phyloP scores from a whole-genome alignment of 1,140 invertebrate genomes.

The Alviniconcha marisindica region DNA sequence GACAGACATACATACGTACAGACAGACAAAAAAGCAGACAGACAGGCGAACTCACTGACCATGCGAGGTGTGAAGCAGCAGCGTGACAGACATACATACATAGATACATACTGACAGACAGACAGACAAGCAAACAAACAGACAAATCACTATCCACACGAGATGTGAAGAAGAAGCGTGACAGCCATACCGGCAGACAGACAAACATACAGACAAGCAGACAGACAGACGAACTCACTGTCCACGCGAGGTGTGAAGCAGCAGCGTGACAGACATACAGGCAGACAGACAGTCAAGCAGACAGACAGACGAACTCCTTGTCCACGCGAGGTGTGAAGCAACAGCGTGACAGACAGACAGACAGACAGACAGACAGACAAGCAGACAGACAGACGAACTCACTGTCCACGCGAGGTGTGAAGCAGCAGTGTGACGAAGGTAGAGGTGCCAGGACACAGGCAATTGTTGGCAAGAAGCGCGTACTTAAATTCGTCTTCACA shows the following conservation, averaged over 20 bases:
- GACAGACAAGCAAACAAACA: neutral
- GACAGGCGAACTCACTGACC: constrained; percentile 30
- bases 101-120: neutral
- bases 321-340: too few relatives aligned
- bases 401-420: constrained; percentile 91
- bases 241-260: too few relatives aligned
- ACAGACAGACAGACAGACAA: neutral
- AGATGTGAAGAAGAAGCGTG: neutral
- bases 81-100: neutral
- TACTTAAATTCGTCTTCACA: constrained; percentile 99
- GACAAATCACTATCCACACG: neutral
- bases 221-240: too few relatives aligned
- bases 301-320: constrained; percentile 6
- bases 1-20: neutral
- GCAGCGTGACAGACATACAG: neutral
- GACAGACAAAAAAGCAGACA: neutral
- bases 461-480: constrained; percentile 97
- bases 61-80: constrained; percentile 26
- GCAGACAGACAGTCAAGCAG: neutral
- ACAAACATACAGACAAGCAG: neutral
- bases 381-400: constrained; percentile 1
- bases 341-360: neutral
- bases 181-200: neutral
- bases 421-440: constrained; percentile 96
- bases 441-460: constrained; percentile 96